These are phyloP conservation scores for Philypnodon macrostomus DNA, from an alignment of 2,797 vertebrate species.

Conservation along the genomic window DNA sequence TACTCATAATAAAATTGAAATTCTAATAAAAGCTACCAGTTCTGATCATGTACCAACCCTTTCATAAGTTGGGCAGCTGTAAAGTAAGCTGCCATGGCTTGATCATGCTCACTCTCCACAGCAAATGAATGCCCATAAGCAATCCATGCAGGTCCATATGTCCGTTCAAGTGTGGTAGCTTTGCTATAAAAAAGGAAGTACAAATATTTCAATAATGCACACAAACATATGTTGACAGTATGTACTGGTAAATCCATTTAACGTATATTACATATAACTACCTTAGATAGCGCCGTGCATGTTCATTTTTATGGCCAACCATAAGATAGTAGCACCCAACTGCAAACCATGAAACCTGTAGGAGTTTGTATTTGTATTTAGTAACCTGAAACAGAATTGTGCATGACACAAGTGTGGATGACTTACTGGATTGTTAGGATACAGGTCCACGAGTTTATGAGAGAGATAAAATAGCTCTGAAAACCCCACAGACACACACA, in stretches of 20 bases:
- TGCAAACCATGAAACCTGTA: constrained; percentile 89
- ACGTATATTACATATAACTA: too few relatives aligned
- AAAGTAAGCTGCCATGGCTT: constrained; percentile 98
- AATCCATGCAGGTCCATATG: constrained; percentile 96
- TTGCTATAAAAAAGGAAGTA: constrained; percentile 77
- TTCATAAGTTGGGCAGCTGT: constrained; percentile 99
- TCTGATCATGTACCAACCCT: constrained; percentile 76
- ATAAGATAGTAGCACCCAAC: constrained; percentile 98
- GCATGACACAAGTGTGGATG: neutral
- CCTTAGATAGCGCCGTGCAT: constrained; percentile 95
- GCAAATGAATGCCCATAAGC: constrained; percentile 97
- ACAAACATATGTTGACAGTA: constrained; percentile 1
- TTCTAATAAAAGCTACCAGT: neutral
- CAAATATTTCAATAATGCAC: neutral
- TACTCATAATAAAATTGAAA: too few relatives aligned
- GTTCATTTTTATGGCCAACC: constrained; percentile 98
- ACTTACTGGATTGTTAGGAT: constrained; percentile 98
- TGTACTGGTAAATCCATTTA: too few relatives aligned
- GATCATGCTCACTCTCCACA: constrained; percentile 97
- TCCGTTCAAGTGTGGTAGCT: constrained; percentile 94
- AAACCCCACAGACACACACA: constrained; percentile 8
- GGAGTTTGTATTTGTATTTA: constrained; percentile 7
- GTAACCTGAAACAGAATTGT: neutral
- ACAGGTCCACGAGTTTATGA: constrained; percentile 98
- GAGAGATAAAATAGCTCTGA: constrained; percentile 98